These are phyloP conservation scores for Stegostoma tigrinum DNA, from an alignment of 2,113 vertebrate species.

Conservation along the genomic window DNA sequence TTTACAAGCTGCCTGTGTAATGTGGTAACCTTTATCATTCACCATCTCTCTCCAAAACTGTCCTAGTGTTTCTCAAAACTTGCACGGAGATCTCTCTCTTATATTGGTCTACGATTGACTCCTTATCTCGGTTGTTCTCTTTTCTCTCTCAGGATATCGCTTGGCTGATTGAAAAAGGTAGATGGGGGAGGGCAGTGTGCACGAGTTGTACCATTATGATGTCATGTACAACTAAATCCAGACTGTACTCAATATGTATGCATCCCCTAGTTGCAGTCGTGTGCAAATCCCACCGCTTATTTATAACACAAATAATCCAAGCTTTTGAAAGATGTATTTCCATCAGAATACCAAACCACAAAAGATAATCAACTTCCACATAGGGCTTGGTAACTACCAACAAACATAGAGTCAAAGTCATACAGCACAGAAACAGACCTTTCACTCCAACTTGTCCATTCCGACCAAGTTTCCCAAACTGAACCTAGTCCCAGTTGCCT, in stretches of 20 bases:
- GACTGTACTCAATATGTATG: neutral
- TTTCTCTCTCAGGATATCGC: neutral
- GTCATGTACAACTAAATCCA: neutral
- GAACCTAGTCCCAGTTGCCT: too few relatives aligned
- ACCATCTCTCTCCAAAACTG: neutral
- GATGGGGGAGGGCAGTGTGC: neutral
- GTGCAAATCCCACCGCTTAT: neutral
- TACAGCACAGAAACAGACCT: too few relatives aligned
- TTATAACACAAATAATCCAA: neutral
- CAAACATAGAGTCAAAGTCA: too few relatives aligned
- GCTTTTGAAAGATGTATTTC: neutral
- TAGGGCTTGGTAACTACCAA: neutral
- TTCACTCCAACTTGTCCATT: too few relatives aligned
- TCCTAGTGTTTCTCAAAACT: neutral
- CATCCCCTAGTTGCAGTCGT: neutral
- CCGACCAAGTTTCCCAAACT: too few relatives aligned
- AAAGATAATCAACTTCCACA: neutral
- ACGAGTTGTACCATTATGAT: neutral
- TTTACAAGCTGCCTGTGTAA: neutral
- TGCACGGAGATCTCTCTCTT: neutral
- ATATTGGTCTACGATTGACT: neutral
- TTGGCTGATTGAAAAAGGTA: neutral
- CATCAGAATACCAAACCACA: neutral
- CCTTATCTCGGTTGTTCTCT: neutral
- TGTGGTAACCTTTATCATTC: neutral